Percentiles rank a stretch among this genome's conserved stretches.
These are phyloP conservation scores for Drosophila takahashii DNA, from an alignment of 1,140 invertebrate genomes.

Conservation along the genomic window DNA sequence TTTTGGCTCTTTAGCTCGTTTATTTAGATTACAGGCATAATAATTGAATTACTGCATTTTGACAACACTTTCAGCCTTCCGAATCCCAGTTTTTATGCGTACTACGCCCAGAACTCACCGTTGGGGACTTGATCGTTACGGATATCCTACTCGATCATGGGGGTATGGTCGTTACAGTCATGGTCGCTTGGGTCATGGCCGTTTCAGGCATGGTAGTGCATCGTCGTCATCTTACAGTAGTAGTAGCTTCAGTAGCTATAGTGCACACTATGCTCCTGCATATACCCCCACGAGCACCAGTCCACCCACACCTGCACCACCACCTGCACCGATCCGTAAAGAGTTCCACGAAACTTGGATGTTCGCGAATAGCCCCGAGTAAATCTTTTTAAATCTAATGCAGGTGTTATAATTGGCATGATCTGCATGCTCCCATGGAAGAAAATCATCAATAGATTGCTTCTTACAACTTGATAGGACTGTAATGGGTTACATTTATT, in stretches of 20 bases:
- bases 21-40: neutral
- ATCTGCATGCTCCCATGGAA: neutral
- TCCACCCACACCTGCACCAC: neutral
- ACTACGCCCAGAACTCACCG: too few relatives aligned
- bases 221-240: too few relatives aligned
- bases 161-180: neutral
- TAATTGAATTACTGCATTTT: neutral
- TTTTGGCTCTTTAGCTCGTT: too few relatives aligned
- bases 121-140: too few relatives aligned
- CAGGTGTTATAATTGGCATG: neutral
- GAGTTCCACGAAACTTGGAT: constrained; percentile 32
- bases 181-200: too few relatives aligned
- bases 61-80: neutral
- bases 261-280: too few relatives aligned
- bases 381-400: neutral
- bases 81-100: too few relatives aligned
- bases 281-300: too few relatives aligned
- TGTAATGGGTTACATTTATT: too few relatives aligned
- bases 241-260: too few relatives aligned
- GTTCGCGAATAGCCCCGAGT: constrained; percentile 13
- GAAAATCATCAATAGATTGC: neutral
- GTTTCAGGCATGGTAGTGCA: too few relatives aligned
- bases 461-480: too few relatives aligned
- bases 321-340: constrained; percentile 1
- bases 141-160: neutral